Base-by-base conservation (phyloP, 2,113 vertebrate genomes). In the Ranitomeya imitator region DNA sequence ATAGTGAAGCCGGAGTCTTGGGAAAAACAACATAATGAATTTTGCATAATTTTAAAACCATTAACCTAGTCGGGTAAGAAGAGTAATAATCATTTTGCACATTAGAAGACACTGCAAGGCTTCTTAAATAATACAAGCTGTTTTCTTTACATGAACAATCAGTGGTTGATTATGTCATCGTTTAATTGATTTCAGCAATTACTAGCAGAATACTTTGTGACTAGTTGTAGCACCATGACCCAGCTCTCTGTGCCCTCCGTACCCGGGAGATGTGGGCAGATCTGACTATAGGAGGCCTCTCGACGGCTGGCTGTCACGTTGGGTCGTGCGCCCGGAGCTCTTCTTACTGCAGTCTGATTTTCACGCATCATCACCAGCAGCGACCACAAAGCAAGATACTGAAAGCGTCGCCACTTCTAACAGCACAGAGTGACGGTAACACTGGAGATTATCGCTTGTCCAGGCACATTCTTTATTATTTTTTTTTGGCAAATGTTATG, bases 271-370 rank as follows among this genome's bases (percentile, higher is more conserved):
- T 52, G 18, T 83, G 57, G 60, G 80, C 37, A 83, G 80, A 19
- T 65, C 45, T 63, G 52, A 23, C 51, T n/a, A 16, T 55, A 16
- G 21, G 82, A 69, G 23, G 82, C 45, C 37, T 83, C 21, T 54
- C 81, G 26, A 54, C 69, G 51, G 55, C 63, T 85, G 51, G 19
- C 79, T 65, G 61, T 87, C 76, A 87, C 23, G 18, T 71, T 73
- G 51, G 0, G 45, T 52, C 4, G 45, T 57, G n/a, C 51, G 54
- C 78, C 54, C 60, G 8, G 13, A 80, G 65, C 63, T 87, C 78
- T 87, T 81, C 65, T 60, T 57, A 37, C 86, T 81, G 78, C 51
- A 57, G 57, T 81, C 79, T 87, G 54, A 81, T 87, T 79, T 87
- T 87, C 79, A 87, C 55, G 65, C 86, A 73, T 82, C 74, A 79